Evolutionary conservation across 37 sponge, comb jelly and placozoan species (phyloP), one percentile per base, ranked within the genome.

Genomic region (Geodia barretti): DNA sequence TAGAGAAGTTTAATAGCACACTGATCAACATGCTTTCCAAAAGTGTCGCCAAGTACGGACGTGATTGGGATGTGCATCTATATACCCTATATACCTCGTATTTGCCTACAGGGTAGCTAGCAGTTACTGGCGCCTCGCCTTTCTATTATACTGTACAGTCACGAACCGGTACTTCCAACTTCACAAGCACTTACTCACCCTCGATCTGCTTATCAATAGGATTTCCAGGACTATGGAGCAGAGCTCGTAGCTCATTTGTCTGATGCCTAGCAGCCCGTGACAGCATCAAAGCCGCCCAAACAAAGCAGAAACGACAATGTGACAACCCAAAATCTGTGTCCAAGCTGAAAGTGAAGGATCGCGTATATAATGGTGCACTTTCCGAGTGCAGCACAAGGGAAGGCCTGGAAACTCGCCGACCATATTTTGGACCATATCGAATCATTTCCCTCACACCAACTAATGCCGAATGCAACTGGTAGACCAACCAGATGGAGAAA

Each of bases 1-100:
- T 84, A 24, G 78, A 84, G n/a, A 68, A 60, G 64, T 84, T 84
- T 35, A 84, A 76, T 34, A 39, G 73, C 11, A 87, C 81, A 14
- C 76, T 87, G 59, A 34, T 43, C 33, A 72, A 61, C 58, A 82
- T 82, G 85, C 23, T 77, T 42, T 40, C 86, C 25, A 86, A 86
- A 39, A 41, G 68, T 37, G 25, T 33, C 41, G 58, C 26, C 39
- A 61, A 9, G 11, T 25, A 60, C 9, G 73, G 65, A 3, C 19
- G 29, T 19, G 74, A 88, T 54, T 88, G 89, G 89, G 89, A 88
- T 41, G 64, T 70, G 24, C 68, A 76, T 26, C 78, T 88, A 11
- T 73, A 83, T 2, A n/a, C n/a, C n/a, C n/a, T n/a, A n/a, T n/a
- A n/a, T 77, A 77, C 43, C 58, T 88, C 17, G 36, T 88, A 36